Conservation (phyloP, 2,797 vertebrate species). For the Sylvia borin region DNA sequence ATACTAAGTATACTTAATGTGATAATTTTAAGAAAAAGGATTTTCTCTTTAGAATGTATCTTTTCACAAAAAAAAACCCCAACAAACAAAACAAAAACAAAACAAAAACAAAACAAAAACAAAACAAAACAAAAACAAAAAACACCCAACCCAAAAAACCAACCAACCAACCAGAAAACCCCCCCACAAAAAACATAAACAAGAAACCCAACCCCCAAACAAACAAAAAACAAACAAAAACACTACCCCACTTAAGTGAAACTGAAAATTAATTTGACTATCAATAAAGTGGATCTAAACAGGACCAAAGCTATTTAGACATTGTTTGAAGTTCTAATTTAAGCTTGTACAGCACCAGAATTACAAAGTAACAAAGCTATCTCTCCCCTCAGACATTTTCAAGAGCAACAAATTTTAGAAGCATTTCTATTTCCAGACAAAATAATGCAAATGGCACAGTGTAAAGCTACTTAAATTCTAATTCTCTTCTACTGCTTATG, state of each 20-base stretch:
- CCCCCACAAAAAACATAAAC: no score
- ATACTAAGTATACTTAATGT: not conserved
- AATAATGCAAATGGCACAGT: not conserved
- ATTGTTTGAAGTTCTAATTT: not conserved
- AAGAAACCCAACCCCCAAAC: not conserved
- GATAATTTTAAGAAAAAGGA: no score
- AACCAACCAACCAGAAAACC: not conserved
- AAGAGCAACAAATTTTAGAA: not conserved
- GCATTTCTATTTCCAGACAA: not conserved
- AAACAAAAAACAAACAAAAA: not conserved
- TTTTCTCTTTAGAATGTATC: no score
- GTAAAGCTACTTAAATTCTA: not conserved
- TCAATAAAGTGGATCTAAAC: not conserved
- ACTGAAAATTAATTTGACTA: not conserved
- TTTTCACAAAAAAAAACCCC: not conserved
- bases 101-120: not conserved
- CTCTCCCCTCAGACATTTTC: not conserved
- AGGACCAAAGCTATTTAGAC: not conserved
- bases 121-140: not conserved
- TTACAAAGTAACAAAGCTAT: not conserved
- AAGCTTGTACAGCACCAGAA: not conserved
- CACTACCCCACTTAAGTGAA: not conserved
- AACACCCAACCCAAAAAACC: no score
- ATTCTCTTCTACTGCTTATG: not conserved
- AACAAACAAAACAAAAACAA: not conserved